Conservation (phyloP, 2,888 invertebrate genomes). For the Plagodis pulveraria region DNA sequence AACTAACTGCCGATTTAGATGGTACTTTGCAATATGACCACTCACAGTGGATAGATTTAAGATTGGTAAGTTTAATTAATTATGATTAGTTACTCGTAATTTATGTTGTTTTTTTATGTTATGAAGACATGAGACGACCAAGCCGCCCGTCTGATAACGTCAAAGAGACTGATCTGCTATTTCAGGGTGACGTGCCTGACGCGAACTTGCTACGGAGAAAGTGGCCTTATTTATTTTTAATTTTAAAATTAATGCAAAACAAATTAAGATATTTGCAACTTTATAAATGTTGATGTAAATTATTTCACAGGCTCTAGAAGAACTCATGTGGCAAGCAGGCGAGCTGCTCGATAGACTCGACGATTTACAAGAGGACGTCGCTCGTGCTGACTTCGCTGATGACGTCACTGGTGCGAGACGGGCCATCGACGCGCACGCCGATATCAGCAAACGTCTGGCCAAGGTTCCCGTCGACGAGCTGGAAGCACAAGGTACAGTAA, state of each 20-base stretch:
- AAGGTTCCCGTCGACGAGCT: constrained; percentile 97
- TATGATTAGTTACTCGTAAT: background rate
- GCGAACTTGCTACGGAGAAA: no score
- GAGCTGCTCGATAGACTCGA: constrained; percentile 97
- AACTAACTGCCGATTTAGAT: constrained; percentile 97
- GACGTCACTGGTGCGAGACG: constrained; percentile 96
- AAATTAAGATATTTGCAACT: no score
- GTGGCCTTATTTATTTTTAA: no score
- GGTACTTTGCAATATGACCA: constrained; percentile 98
- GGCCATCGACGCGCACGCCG: constrained; percentile 96
- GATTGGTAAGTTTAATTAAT: constrained; percentile 83
- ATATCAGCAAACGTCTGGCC: constrained; percentile 96
- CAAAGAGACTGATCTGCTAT: no score
- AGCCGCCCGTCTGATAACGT: no score
- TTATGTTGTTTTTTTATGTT: background rate
- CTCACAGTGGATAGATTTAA: constrained; percentile 97
- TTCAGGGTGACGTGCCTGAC: no score
- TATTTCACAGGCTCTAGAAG: constrained; percentile 91
- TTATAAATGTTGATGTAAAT: no score
- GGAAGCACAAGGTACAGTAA: constrained; percentile 90
- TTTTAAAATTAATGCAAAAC: no score
- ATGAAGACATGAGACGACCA: no score
- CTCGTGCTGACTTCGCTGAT: constrained; percentile 96
- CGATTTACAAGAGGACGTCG: constrained; percentile 96
- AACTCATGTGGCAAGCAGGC: constrained; percentile 97